These are phyloP conservation scores for Armadillidium nasatum DNA, from an alignment of 1,140 invertebrate genomes.

Conservation along the genomic window DNA sequence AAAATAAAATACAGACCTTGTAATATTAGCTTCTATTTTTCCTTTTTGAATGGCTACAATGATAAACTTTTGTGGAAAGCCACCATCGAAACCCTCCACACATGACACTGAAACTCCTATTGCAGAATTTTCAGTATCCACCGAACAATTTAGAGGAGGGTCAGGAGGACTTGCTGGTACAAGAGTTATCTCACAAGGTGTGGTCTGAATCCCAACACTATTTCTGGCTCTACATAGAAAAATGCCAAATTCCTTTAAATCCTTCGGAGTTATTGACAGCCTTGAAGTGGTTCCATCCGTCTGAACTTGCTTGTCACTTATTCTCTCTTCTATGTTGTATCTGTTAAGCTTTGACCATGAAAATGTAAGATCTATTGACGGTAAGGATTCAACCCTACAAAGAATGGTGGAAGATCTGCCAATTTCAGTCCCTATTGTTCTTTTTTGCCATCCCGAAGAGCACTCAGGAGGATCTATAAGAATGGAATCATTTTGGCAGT, in stretches of 20 bases:
- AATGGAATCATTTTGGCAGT: too few relatives aligned
- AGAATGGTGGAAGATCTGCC: constrained; percentile 25
- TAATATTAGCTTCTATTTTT: constrained; percentile 29
- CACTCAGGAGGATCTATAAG: constrained; percentile 36
- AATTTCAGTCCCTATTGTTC: constrained; percentile 27
- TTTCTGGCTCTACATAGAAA: constrained; percentile 59
- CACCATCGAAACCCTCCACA: constrained; percentile 73
- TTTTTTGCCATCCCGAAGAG: constrained; percentile 21
- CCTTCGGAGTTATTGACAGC: constrained; percentile 70
- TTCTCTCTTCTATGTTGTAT: constrained; percentile 5
- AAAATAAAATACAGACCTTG: constrained; percentile 24
- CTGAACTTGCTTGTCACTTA: constrained; percentile 18
- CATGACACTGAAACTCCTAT: constrained; percentile 72
- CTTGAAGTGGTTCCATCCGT: constrained; percentile 54
- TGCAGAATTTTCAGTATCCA: constrained; percentile 69
- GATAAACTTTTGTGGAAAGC: constrained; percentile 47
- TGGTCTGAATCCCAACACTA: constrained; percentile 60
- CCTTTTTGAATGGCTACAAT: constrained; percentile 30
- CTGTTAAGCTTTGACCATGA: constrained; percentile 19
- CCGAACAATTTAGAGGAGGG: constrained; percentile 69
- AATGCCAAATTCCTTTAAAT: constrained; percentile 66
- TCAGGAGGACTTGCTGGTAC: constrained; percentile 68
- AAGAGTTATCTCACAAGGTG: constrained; percentile 64
- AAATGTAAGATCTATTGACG: constrained; percentile 25
- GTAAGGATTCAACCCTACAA: constrained; percentile 36